Base-by-base conservation (phyloP, 1,140 invertebrate species). In the Polyergus mexicanus region DNA sequence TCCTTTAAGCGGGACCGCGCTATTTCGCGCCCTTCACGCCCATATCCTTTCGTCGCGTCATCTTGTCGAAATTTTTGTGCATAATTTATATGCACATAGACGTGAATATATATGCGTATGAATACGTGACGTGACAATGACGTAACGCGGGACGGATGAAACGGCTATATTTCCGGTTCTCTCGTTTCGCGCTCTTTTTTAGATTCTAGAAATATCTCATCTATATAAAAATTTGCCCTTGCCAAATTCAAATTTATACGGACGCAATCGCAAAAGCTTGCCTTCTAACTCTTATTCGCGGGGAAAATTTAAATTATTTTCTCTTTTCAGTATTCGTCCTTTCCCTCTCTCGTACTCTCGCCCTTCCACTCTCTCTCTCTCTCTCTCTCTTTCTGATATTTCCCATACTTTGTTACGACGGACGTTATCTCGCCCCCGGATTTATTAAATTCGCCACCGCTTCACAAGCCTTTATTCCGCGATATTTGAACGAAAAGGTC, bases 1-100 rank as follows among this genome's bases (percentile, higher is more conserved):
- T 68, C 54, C 56, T 83, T 74, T 74, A 68, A 83, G 38, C 54
- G 38, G 35, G 11, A 11, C 38, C 38, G 68, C 54, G 19, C 16
- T 19, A 51, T 60, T 44, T 60, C 38, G 1, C 13, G 22, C 10
- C n/a, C 6, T 47, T 72, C 35, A 22, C 25, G 35, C n/a, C n/a
- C n/a, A n/a, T n/a, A 2, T 19, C 0, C 32, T 2, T 2, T 54
- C 35, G 1, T 44, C 44, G 4, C 16, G 19, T 51, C 3, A 51
- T 51, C 13, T 6, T 11, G 19, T 3, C 16, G 4, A 51, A 19
- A 51, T 5, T 16, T 51, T 51, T 47, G 44, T 11, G 44, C 13
- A 11, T 28, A 28, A 1, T 28, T 28, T 54, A 54, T 11, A 54
- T 11, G 47, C 10, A 19, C 2, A 54, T 19, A 51, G 16, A 51